Percentiles rank a stretch among this genome's conserved stretches.
These are phyloP conservation scores for Tinamus guttatus DNA, from an alignment of 2,113 vertebrate genomes.

Conservation along the genomic window DNA sequence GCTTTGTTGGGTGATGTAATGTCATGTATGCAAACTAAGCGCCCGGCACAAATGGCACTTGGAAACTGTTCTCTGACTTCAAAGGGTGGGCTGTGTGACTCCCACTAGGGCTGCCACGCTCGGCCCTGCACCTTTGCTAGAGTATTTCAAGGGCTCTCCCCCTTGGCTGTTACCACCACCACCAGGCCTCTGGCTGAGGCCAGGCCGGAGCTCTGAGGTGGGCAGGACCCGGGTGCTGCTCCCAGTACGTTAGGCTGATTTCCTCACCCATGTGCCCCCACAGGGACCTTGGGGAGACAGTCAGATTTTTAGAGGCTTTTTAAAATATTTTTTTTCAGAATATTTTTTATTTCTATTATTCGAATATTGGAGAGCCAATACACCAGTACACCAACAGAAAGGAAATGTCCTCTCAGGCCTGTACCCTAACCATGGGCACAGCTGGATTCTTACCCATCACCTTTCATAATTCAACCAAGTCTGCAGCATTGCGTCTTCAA, in stretches of 20 bases:
- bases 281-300: not conserved
- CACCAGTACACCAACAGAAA: not conserved
- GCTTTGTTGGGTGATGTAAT: conserved; percentile 79
- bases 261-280: accelerated
- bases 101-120: not conserved
- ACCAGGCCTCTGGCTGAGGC: accelerated
- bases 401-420: not conserved
- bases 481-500: not conserved
- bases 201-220: not conserved
- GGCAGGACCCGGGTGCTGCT: not conserved
- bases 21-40: conserved; percentile 75
- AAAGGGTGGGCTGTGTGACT: conserved; percentile 9
- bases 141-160: not conserved
- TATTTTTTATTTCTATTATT: not conserved
- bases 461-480: conserved; percentile 16
- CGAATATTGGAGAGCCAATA: no score
- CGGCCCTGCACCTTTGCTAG: not conserved
- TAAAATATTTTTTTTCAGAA: not conserved
- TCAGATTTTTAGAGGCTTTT: not conserved
- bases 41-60: conserved; percentile 61
- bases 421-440: not conserved
- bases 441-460: not conserved
- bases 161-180: accelerated
- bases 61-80: conserved; percentile 70
- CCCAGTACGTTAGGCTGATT: not conserved